These are phyloP conservation scores for Pomatostomus ruficeps DNA, from an alignment of 2,113 vertebrate species.

Conservation along the genomic window DNA sequence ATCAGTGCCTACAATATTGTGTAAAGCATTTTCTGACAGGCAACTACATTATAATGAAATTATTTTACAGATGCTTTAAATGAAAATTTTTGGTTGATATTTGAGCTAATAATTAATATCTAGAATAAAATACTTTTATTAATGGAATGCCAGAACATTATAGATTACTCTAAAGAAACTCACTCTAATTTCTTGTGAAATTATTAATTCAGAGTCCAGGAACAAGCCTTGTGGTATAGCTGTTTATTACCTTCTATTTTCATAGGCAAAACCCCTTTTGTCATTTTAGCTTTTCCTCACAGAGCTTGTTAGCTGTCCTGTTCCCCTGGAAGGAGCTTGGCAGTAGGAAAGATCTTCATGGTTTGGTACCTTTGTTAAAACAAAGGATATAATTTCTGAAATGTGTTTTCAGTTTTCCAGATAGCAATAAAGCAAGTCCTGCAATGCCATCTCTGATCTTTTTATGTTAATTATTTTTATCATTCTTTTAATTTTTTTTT, in stretches of 20 bases:
- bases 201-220: background rate
- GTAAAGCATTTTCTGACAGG: background rate
- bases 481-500: background rate
- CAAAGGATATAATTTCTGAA: background rate
- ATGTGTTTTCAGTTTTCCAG: background rate
- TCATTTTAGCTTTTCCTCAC: background rate
- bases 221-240: background rate
- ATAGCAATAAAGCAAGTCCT: background rate
- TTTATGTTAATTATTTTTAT: background rate
- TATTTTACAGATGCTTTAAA: background rate
- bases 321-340: background rate
- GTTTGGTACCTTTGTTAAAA: background rate
- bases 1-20: background rate
- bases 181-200: background rate
- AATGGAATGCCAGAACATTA: background rate
- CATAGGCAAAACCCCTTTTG: background rate
- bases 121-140: background rate
- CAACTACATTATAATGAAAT: background rate
- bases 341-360: background rate
- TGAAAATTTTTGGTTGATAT: background rate
- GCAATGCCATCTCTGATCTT: background rate
- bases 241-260: background rate
- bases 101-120: background rate
- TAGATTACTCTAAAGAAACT: background rate
- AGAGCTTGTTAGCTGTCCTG: accelerated